phyloP scores from a whole-genome alignment of 2,797 vertebrate genomes.

The Neosilurus mollespiculum region DNA sequence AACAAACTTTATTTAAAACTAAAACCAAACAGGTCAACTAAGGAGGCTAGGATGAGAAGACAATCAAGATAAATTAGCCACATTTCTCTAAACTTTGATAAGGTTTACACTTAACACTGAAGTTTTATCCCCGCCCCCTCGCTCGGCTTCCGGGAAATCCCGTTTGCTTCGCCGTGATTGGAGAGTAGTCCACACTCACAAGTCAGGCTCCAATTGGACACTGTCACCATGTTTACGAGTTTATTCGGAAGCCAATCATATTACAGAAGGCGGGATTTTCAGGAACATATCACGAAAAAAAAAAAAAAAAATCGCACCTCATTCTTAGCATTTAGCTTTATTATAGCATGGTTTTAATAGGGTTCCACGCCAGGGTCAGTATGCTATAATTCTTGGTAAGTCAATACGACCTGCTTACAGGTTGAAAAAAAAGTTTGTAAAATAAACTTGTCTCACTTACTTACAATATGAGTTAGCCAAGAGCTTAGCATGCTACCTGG shows the following conservation, averaged over 20 bases:
- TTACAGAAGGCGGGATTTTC: constrained; percentile 9
- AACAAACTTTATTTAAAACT: neutral
- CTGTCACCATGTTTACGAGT: neutral
- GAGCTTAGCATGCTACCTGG: constrained; percentile 12
- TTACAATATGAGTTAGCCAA: neutral
- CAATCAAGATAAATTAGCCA: neutral
- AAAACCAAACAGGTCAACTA: neutral
- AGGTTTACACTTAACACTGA: neutral
- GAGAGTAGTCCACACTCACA: neutral
- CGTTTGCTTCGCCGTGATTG: neutral
- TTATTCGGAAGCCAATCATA: neutral
- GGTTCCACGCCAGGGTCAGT: neutral
- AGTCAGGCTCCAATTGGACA: neutral
- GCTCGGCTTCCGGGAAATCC: constrained; percentile 16
- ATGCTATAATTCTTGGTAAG: neutral
- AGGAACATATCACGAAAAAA: neutral
- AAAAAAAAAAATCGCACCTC: neutral
- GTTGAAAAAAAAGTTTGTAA: too few relatives aligned
- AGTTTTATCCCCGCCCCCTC: neutral
- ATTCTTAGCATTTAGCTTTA: neutral
- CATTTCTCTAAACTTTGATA: neutral
- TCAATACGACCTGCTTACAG: neutral
- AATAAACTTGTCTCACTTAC: neutral
- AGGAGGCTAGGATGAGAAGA: neutral
- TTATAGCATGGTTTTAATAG: neutral